Evolutionary conservation across 64 coral and sea anemone genomes (phyloP).

Genomic region (Stichodactyla mertensii): DNA sequence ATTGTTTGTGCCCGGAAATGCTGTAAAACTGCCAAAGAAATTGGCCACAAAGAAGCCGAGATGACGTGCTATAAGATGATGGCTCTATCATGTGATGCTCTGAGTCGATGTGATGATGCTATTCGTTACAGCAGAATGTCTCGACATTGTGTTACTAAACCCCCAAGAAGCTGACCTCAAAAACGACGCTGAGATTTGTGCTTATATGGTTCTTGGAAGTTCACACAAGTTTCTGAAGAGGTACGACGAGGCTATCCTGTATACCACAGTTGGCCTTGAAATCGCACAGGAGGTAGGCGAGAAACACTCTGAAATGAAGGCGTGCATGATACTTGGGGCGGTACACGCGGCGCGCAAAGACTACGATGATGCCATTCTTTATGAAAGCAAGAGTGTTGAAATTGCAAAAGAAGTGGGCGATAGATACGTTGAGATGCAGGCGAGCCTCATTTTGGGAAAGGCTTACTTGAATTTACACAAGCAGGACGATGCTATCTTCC

Average conservation of each 20-base stretch:
- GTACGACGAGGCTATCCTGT: background rate
- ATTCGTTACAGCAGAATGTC: background rate
- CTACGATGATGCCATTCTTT: background rate
- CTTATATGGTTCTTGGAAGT: background rate
- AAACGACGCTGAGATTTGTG: background rate
- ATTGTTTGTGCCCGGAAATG: too few relatives aligned
- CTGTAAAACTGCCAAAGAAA: too few relatives aligned
- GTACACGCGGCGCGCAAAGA: background rate
- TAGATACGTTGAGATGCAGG: background rate
- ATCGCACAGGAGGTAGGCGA: background rate
- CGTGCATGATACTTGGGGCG: background rate
- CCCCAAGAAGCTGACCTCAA: background rate
- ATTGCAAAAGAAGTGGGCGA: background rate
- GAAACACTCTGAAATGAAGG: background rate
- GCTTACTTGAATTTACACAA: background rate
- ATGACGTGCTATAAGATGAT: too few relatives aligned
- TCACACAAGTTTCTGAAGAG: background rate
- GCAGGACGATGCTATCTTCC: background rate
- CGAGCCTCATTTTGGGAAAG: background rate
- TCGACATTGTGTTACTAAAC: background rate
- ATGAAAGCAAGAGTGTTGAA: background rate
- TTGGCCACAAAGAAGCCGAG: too few relatives aligned
- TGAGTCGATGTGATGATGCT: background rate
- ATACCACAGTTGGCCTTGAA: too few relatives aligned
- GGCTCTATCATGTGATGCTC: background rate